Percentiles rank a stretch among this genome's conserved stretches.
Conservation (phyloP, 1,140 invertebrate genomes). For the Caenorhabditis brenneri region DNA sequence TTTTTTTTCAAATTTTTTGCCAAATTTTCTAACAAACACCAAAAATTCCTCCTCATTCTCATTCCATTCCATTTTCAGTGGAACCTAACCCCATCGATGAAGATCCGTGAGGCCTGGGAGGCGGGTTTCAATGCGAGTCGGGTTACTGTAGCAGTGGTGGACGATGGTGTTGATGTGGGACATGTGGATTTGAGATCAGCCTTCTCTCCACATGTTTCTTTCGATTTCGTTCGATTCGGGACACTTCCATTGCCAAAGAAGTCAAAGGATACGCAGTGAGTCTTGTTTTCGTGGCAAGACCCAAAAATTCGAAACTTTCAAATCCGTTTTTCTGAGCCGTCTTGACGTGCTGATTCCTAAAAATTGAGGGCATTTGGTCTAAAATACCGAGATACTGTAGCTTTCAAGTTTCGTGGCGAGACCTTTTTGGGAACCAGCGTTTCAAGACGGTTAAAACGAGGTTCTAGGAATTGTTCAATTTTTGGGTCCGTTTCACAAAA, state of each 20-base stretch:
- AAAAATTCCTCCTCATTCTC: too few relatives aligned
- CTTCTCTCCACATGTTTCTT: background rate
- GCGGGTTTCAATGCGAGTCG: constrained; percentile 4
- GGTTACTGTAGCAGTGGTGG: constrained; percentile 25
- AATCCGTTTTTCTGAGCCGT: background rate
- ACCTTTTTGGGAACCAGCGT: too few relatives aligned
- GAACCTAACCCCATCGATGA: background rate
- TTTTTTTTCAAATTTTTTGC: too few relatives aligned
- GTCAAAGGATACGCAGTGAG: background rate
- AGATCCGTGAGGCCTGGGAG: constrained; percentile 3
- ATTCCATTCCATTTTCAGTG: constrained; percentile 34
- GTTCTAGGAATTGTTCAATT: too few relatives aligned
- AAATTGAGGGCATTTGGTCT: too few relatives aligned
- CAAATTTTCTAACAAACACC: too few relatives aligned
- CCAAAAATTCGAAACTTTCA: too few relatives aligned
- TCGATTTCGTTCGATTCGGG: constrained; percentile 9
- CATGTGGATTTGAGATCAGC: constrained; percentile 1
- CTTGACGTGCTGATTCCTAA: too few relatives aligned
- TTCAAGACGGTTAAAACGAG: too few relatives aligned
- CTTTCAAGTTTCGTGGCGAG: too few relatives aligned
- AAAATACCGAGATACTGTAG: too few relatives aligned
- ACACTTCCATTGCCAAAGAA: background rate
- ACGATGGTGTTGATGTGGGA: background rate
- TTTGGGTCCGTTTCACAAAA: background rate
- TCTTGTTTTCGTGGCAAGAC: too few relatives aligned